Base-by-base conservation (phyloP, 2,797 vertebrate genomes). In the Cheracebus regulus region DNA sequence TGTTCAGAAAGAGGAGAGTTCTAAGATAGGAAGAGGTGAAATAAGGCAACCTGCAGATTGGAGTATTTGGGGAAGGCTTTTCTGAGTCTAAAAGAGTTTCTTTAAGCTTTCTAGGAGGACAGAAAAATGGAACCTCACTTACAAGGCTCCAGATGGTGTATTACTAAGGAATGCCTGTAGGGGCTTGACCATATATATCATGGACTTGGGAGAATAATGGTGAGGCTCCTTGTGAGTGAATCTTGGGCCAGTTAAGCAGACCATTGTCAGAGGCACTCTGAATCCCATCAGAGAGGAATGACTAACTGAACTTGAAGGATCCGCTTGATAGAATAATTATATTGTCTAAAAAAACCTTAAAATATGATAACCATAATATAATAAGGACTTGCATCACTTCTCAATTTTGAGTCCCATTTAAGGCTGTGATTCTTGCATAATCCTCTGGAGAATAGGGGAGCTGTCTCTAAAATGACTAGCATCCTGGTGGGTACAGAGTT, bases 61-160 rank as follows among this genome's bases (percentile, higher is more conserved):
- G 9, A 88, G 28, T 2, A n/a, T 95, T 67, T 73, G 39, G 19
- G 13, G 26, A 41, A 2, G 80, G 17, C 7, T 93, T 93, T 94
- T 44, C 76, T 88, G 91, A 79, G 4, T 93, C 24, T 92, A 12
- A 76, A 28, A 48, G 9, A 86, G 28, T 48, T 11, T 44, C 79
- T 61, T 76, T 9, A 28, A 90, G 3, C 11, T 78, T 88, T 90
- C 13, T 39, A 52, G 14, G 14, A 81, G 1, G 48, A 61, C 17
- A 61, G 75, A 28, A 96, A 93, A 95, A 79, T 52, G 7, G 33
- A 89, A 95, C 73, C 12, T 92, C 88, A 13, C 20, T 96, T 55
- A 41, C 50, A 67, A 17, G 7, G 5, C 36, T 70, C 14, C 33
- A 46, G 17, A 58, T 64, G 19, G 17, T 15, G 1, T 82, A 70